phyloP scores from a whole-genome alignment of 2,888 invertebrate species.

The Parochlus steinenii region DNA sequence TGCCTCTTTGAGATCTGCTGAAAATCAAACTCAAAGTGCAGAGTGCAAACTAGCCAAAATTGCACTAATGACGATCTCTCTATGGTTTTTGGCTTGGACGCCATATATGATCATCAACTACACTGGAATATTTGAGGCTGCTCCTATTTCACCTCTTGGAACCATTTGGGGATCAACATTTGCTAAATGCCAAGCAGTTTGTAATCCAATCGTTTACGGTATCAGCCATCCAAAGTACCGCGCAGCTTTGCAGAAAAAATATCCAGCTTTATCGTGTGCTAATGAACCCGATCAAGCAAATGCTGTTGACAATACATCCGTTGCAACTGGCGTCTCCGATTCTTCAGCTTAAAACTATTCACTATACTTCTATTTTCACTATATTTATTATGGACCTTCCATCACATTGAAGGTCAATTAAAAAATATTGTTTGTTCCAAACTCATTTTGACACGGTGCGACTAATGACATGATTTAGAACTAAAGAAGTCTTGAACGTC shows the following conservation, averaged over 20 bases:
- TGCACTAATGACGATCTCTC: slow-evolving; percentile 72
- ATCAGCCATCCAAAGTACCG: slow-evolving; percentile 74
- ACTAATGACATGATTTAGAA: no score
- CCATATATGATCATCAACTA: slow-evolving; percentile 74
- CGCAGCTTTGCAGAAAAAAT: slow-evolving; percentile 42
- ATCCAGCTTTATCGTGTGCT: slow-evolving; percentile 46
- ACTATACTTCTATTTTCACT: no score
- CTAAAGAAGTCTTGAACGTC: no score
- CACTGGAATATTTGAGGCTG: slow-evolving; percentile 58
- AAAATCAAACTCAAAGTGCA: slow-evolving; percentile 60
- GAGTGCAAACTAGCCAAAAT: slow-evolving; percentile 81
- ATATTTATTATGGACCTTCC: no score
- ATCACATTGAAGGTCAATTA: no score
- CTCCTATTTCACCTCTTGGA: slow-evolving; percentile 56
- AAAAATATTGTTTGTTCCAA: no score
- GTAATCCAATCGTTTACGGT: slow-evolving; percentile 82
- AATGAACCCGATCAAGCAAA: no score
- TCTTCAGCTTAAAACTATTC: no score
- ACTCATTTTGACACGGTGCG: no score
- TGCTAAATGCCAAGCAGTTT: slow-evolving; percentile 80
- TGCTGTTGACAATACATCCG: no score
- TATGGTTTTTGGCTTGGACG: slow-evolving; percentile 90
- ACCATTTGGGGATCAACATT: slow-evolving; percentile 84
- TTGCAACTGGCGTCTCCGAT: no score
- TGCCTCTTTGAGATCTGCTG: slow-evolving; percentile 64